Evolutionary conservation across 1,140 invertebrate genomes (phyloP), one percentile per base, ranked within the genome.

Genomic region (Cydia strobilella): DNA sequence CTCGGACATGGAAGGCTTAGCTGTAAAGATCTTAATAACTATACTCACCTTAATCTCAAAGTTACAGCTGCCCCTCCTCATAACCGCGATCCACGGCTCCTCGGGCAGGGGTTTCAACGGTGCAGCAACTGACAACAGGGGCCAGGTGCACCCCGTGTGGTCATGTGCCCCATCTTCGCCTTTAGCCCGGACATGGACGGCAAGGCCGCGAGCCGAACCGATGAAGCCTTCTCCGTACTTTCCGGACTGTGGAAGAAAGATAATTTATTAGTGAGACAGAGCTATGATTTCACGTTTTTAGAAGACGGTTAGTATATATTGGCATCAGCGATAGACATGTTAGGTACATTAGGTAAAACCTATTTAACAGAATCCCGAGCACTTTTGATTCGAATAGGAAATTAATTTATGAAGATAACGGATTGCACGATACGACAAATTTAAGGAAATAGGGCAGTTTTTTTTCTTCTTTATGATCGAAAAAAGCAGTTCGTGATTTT

Each of bases 1-100:
- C 94, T 54, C 96, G 62, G 80, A 94, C 10, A 94, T 95, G 80
- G 87, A 93, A 74, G 88, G 94, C 75, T 35, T 35, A 35, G 31
- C 31, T 35, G 6, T 35, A 35, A 35, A 35, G 7, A 35, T 7
- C 31, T 35, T 35, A 35, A 5, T 35, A 7, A 0, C 35, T 39
- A 39, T 3, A 35, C 48, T 45, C 66, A 94, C 94, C 90, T 97
- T 97, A 65, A 95, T 94, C 83, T 96, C 95, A 85, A 97, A 97
- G 79, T 95, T 95, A 89, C 96, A 97, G 20, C 88, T 93, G 27
- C 96, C 96, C 18, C 96, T 89, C 78, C 95, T 94, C 3, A 97
- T 95, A 66, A 97, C 90, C 1, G 96, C 96, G 73, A 97, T 95
- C 96, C 96, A 97, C 0, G 95, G 93, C 51, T 87, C 89, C 0